Conservation (phyloP, 2,888 invertebrate genomes). For the Phaedon cochleariae region DNA sequence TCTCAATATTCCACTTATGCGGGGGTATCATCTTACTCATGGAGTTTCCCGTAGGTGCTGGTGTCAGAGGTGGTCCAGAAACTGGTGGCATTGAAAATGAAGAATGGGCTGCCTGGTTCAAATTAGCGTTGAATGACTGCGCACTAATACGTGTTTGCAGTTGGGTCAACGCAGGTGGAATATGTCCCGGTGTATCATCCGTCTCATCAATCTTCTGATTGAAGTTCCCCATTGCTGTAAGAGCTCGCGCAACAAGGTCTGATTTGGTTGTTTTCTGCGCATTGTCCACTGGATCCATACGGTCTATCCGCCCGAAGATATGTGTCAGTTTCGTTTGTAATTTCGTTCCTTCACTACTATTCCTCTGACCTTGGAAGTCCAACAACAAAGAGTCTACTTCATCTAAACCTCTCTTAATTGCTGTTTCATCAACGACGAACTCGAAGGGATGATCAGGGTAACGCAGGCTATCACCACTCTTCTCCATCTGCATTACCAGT, state of each 20-base stretch:
- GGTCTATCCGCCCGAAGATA: not conserved
- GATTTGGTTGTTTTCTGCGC: too few species aligned
- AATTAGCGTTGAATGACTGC: too few species aligned
- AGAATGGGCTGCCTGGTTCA: too few species aligned
- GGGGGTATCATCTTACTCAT: slow-evolving; percentile 11
- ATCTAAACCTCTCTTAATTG: too few species aligned
- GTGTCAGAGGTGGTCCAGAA: not conserved
- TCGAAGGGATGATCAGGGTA: too few species aligned
- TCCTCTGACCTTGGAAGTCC: not conserved
- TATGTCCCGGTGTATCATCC: not conserved
- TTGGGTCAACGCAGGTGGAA: not conserved
- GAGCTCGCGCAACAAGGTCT: too few species aligned
- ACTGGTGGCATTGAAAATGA: not conserved
- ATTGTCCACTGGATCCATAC: not conserved
- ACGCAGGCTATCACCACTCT: too few species aligned
- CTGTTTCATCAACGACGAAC: too few species aligned
- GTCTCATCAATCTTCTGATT: not conserved
- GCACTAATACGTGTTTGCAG: too few species aligned
- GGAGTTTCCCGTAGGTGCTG: not conserved
- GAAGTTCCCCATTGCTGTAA: too few species aligned
- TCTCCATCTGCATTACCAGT: too few species aligned
- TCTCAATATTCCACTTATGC: slow-evolving; percentile 12
- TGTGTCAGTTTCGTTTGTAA: not conserved
- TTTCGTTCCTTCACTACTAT: slow-evolving; percentile 8
- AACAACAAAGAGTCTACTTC: not conserved